Conservation (phyloP, 2,888 invertebrate genomes). For the Chironomus riparius region DNA sequence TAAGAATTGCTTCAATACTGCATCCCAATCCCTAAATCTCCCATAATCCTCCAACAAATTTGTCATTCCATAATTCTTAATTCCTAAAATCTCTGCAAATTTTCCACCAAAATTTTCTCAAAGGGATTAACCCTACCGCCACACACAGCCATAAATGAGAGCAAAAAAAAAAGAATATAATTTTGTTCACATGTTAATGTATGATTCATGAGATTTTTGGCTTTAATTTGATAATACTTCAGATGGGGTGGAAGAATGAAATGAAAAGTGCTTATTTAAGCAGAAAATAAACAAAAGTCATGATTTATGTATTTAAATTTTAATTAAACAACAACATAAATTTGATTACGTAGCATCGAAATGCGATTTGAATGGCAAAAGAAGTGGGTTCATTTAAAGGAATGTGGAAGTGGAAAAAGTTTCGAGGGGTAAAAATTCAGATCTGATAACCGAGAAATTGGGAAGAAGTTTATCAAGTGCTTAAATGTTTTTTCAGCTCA, state of each 20-base stretch:
- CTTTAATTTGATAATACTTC: conserved; percentile 24
- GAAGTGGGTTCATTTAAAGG: background rate
- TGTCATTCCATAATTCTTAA: no score
- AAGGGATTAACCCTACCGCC: no score
- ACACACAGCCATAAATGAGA: no score
- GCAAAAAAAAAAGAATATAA: background rate
- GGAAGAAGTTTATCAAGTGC: conserved; percentile 12
- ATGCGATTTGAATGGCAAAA: background rate
- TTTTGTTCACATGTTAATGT: background rate
- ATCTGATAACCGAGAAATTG: conserved; percentile 4
- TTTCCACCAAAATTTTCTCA: no score
- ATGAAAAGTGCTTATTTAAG: conserved; percentile 24
- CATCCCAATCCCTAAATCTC: no score
- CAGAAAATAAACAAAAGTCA: conserved; percentile 23
- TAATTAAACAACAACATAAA: conserved; percentile 26
- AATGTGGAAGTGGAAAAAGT: background rate
- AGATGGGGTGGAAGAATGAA: conserved; percentile 20
- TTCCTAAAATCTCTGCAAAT: no score
- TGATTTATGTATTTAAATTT: conserved; percentile 23
- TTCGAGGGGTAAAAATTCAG: background rate
- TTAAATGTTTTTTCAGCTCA: conserved; percentile 13
- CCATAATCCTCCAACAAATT: no score
- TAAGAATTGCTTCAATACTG: no score
- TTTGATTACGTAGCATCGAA: conserved; percentile 22
- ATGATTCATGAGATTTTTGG: conserved; percentile 22